Evolutionary conservation across 2,888 invertebrate genomes (phyloP).

Genomic region (Pollenia griseotomentosa): DNA sequence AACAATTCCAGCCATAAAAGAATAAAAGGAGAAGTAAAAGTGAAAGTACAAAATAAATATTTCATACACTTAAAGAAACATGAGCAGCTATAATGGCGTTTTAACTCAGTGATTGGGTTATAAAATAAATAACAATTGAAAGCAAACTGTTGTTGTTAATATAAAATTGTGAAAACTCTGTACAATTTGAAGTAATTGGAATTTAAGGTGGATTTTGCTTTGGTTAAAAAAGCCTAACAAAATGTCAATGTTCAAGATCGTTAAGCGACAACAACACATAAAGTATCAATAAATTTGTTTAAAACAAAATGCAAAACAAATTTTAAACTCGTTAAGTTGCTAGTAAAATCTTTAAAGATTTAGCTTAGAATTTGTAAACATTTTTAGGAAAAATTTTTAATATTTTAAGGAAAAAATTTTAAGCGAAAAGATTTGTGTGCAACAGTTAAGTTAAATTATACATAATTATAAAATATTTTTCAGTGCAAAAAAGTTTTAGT

Average conservation of each 20-base stretch:
- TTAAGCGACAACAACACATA: not conserved
- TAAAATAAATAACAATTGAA: conserved; percentile 13
- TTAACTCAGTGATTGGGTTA: not conserved
- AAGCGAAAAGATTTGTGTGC: no score
- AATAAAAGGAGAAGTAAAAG: not conserved
- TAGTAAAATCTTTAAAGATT: no score
- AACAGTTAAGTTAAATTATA: no score
- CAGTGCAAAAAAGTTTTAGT: no score
- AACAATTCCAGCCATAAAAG: not conserved
- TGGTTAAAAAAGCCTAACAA: not conserved
- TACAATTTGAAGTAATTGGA: not conserved
- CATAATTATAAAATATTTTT: no score
- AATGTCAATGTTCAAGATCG: not conserved
- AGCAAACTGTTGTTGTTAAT: not conserved
- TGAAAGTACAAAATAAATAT: conserved; percentile 1
- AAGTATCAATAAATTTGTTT: not conserved
- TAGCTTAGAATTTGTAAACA: no score
- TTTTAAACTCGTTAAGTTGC: no score
- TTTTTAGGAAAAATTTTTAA: no score
- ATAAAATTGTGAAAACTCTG: not conserved
- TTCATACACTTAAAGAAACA: conserved; percentile 12
- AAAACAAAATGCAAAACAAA: not conserved
- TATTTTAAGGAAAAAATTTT: no score
- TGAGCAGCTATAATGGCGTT: not conserved
- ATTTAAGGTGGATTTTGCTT: not conserved